Evolutionary conservation across 2,797 vertebrate genomes (phyloP).

Genomic region (Enteromius unitaeniatus): DNA sequence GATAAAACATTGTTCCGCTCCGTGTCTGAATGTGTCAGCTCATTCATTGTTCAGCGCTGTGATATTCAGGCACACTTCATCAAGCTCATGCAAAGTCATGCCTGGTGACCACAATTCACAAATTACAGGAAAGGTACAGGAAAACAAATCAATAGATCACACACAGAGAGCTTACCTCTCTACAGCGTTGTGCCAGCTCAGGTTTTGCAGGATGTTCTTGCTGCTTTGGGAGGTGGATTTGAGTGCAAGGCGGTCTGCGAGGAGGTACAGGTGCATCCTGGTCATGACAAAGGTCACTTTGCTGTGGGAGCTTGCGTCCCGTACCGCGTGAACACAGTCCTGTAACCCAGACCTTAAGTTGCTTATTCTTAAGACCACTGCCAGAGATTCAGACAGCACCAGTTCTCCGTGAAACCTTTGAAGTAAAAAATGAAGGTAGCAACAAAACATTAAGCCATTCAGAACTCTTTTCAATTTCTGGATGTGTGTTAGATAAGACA

Average conservation of each 20-base stretch:
- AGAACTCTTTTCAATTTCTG: neutral
- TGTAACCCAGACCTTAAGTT: conserved; percentile 79
- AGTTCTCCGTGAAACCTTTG: conserved; percentile 67
- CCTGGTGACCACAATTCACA: conserved; percentile 18
- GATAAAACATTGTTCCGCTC: neutral
- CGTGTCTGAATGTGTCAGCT: conserved; percentile 25
- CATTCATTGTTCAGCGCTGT: conserved; percentile 25
- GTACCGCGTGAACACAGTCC: conserved; percentile 84
- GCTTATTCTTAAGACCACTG: conserved; percentile 76
- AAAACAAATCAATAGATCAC: conserved; percentile 26
- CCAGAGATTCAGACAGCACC: conserved; percentile 82
- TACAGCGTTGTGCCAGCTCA: conserved; percentile 84
- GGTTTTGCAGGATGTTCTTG: conserved; percentile 75
- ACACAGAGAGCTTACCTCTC: conserved; percentile 79
- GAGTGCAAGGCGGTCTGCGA: conserved; percentile 86
- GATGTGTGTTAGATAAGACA: neutral
- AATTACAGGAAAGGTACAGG: neutral
- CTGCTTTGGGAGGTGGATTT: conserved; percentile 73
- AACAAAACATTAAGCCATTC: neutral
- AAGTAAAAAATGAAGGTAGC: neutral
- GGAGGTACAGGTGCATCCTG: conserved; percentile 86
- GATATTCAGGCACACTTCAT: conserved; percentile 4
- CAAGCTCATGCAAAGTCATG: conserved; percentile 26
- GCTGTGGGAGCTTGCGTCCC: conserved; percentile 82
- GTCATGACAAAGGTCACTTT: conserved; percentile 85